Evolutionary conservation across 2,113 vertebrate genomes (phyloP), one percentile per base, ranked within the genome.

Genomic region (Xenopus tropicalis): DNA sequence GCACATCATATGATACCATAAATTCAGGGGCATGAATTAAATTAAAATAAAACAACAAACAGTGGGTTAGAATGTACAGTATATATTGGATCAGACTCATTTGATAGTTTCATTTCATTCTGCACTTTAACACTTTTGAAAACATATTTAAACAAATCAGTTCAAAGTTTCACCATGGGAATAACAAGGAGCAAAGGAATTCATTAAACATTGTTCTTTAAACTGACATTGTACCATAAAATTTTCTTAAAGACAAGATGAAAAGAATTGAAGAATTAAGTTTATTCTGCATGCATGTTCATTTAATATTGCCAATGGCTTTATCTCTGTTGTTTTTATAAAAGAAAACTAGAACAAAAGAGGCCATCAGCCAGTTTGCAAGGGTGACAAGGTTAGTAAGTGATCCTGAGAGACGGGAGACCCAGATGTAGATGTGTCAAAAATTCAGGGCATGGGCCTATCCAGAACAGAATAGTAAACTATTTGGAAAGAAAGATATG

Each of bases 141-240:
- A 80, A 64, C 10, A 74, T 29, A 37, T 78, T 75, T 63, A 71
- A 79, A 69, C 70, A 56, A 78, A 74, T 24, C 78, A 83, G 79
- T 71, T 78, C 42, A 14, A 19, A 0, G 1, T 66, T 69, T 67
- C 71, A 73, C 48, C 43, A 0, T 21, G 56, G 42, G 78, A 81
- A 85, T 78, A 82, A 44, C 52, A 81, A 23, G 48, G 44, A 56
- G 81, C 81, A 37, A 42, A 0, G 0, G 24, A 52, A 83, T 82
- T 80, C 69, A 74, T 77, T 78, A 77, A 66, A 66, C 44, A 72
- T 10, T 61, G 24, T 56, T 78, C 74, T 74, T 14, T 14, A 23
- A 52, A 64, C 44, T 37, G 19, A 63, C 19, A 61, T 4, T 13
- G 42, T 20, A 37, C 19, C 19, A 42, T 7, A 19, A 22, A 14